Evolutionary conservation across 2,797 vertebrate species (phyloP).

Genomic region (Simalia tracyae): DNA sequence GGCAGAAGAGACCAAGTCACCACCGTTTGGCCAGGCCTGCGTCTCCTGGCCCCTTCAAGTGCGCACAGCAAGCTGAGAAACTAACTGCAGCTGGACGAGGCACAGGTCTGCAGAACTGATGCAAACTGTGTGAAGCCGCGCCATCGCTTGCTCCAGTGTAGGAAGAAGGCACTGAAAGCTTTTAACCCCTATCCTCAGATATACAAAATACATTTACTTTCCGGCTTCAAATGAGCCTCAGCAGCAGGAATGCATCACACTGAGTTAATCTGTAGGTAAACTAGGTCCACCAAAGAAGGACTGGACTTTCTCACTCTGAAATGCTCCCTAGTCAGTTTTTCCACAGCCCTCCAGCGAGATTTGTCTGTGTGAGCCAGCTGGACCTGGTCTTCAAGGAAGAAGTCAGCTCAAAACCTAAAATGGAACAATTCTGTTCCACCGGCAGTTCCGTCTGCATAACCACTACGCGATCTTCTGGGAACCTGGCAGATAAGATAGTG

Average conservation of each 20-base stretch:
- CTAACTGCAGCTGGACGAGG: neutral
- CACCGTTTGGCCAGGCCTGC: neutral
- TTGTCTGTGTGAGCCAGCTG: neutral
- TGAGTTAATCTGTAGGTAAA: neutral
- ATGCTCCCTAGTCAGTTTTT: neutral
- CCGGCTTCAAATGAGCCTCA: too few species aligned
- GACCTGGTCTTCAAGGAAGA: neutral
- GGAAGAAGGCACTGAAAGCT: too few species aligned
- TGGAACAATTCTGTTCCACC: neutral
- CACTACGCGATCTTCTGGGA: neutral
- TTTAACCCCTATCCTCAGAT: neutral
- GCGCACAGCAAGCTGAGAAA: neutral
- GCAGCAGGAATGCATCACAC: neutral
- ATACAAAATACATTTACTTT: neutral
- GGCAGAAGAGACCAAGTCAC: neutral
- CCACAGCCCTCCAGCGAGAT: neutral
- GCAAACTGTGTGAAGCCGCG: fast-evolving
- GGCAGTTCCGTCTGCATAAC: neutral
- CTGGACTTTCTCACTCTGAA: neutral
- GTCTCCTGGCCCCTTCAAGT: neutral
- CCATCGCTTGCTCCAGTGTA: too few species aligned
- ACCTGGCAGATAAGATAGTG: neutral
- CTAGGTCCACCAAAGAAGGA: neutral
- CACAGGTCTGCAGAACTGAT: neutral
- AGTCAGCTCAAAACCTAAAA: neutral